A percentile compares a stretch with the other conserved stretches of the same genome.
These are phyloP conservation scores for Micromesistius poutassou DNA, from an alignment of 2,797 vertebrate genomes.

Conservation along the genomic window DNA sequence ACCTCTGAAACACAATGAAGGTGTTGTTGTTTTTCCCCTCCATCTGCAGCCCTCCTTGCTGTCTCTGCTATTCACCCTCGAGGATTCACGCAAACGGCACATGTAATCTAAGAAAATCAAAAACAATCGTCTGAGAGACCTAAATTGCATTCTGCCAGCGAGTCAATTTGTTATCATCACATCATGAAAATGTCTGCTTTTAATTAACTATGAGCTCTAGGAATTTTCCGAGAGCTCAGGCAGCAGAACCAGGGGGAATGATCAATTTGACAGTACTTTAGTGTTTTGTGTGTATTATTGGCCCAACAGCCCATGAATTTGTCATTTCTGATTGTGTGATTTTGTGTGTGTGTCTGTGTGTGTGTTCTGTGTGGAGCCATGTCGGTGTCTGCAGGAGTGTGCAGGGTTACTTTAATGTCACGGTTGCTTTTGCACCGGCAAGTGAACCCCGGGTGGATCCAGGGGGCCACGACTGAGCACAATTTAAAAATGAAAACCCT, in stretches of 20 bases:
- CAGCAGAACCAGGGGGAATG: constrained; percentile 50
- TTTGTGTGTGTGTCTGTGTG: neutral
- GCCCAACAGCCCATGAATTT: constrained; percentile 47
- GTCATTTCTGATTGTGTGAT: constrained; percentile 38
- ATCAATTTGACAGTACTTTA: constrained; percentile 55
- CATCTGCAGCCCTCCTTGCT: neutral
- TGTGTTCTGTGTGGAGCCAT: neutral
- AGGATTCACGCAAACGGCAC: constrained; percentile 34
- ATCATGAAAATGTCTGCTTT: constrained; percentile 41
- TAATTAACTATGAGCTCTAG: constrained; percentile 32
- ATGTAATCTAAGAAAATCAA: constrained; percentile 43
- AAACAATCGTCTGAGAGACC: constrained; percentile 17
- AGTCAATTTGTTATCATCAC: constrained; percentile 54
- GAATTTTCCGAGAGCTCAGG: constrained; percentile 37
- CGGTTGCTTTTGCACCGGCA: neutral
- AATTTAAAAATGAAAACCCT: constrained; percentile 38
- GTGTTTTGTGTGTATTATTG: constrained; percentile 39
- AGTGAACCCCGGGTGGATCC: constrained; percentile 21
- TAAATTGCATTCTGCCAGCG: constrained; percentile 43
- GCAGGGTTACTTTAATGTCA: neutral
- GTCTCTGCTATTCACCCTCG: constrained; percentile 1
- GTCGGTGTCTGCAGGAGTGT: too few species aligned
- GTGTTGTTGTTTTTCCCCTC: neutral
- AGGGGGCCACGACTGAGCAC: constrained; percentile 9
- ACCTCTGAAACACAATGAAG: neutral